Evolutionary conservation across 2,797 vertebrate genomes (phyloP).

Genomic region (Sus cebifrons): DNA sequence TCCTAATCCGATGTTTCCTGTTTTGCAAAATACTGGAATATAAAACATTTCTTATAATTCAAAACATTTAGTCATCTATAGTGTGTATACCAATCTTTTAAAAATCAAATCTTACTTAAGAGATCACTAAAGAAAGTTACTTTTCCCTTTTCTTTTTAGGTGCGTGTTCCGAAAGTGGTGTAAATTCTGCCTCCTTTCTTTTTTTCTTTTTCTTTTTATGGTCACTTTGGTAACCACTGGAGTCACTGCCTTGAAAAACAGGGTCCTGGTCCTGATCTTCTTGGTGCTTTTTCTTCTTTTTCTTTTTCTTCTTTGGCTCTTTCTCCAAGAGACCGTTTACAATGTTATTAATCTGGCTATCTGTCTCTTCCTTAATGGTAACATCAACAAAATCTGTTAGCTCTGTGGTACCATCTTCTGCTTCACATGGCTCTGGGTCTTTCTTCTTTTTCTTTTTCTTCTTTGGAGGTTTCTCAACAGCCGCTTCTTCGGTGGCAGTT

Average conservation of each 20-base stretch:
- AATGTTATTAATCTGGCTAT: slow-evolving; percentile 72
- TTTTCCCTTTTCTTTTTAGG: slow-evolving; percentile 74
- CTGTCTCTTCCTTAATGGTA: slow-evolving; percentile 4
- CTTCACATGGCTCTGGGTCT: slow-evolving; percentile 78
- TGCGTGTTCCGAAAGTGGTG: slow-evolving; percentile 64
- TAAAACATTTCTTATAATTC: background rate
- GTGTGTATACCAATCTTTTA: background rate
- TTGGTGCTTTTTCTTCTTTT: slow-evolving; percentile 91
- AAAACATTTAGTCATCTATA: background rate
- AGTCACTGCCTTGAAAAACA: slow-evolving; percentile 91
- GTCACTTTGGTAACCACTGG: slow-evolving; percentile 93
- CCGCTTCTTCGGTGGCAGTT: slow-evolving; percentile 53
- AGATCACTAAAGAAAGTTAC: background rate
- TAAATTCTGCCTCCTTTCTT: slow-evolving; percentile 87
- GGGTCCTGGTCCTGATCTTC: slow-evolving; percentile 83
- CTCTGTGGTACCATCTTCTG: slow-evolving; percentile 62
- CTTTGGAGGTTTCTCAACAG: slow-evolving; percentile 72
- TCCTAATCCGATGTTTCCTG: background rate
- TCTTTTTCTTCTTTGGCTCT: slow-evolving; percentile 89
- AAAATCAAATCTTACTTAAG: slow-evolving; percentile 45
- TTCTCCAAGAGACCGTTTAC: slow-evolving; percentile 78
- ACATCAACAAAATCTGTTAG: background rate
- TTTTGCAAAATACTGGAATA: slow-evolving; percentile 34
- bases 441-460: slow-evolving; percentile 92
- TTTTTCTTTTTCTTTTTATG: slow-evolving; percentile 92